phyloP scores from a whole-genome alignment of 2,888 invertebrate genomes.

The Laspeyria flexula region DNA sequence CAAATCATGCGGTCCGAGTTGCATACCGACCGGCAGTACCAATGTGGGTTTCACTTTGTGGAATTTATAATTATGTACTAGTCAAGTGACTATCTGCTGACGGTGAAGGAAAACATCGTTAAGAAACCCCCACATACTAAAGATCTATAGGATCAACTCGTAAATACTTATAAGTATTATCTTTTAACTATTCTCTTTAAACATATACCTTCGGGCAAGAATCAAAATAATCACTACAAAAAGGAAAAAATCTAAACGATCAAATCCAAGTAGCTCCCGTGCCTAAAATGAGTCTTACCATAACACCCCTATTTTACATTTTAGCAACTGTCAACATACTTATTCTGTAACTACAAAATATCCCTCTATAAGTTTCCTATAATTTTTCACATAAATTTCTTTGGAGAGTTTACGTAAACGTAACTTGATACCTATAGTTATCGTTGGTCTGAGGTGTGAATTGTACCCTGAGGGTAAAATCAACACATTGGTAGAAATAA shows the following conservation, averaged over 20 bases:
- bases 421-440: conserved; percentile 19
- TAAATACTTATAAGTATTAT: too few relatives aligned
- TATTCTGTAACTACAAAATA: neutral
- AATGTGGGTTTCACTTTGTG: too few relatives aligned
- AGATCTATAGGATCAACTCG: too few relatives aligned
- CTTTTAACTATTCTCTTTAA: too few relatives aligned
- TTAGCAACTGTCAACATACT: conserved; percentile 28
- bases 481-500: conserved; percentile 62
- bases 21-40: too few relatives aligned
- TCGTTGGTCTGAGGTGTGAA: conserved; percentile 51
- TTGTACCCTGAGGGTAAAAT: conserved; percentile 60
- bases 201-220: neutral
- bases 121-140: too few relatives aligned
- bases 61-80: too few relatives aligned
- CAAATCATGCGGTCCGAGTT: too few relatives aligned
- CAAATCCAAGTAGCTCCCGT: conserved; percentile 34
- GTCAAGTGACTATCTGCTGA: too few relatives aligned
- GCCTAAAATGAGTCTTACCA: conserved; percentile 15
- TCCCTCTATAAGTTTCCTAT: conserved; percentile 8
- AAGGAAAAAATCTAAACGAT: neutral
- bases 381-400: neutral
- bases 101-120: too few relatives aligned
- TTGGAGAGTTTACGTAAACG: conserved; percentile 21
- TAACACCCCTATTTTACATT: conserved; percentile 17
- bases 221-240: neutral